Conservation (phyloP, 2,888 invertebrate genomes). For the Pemphredon lugubris region DNA sequence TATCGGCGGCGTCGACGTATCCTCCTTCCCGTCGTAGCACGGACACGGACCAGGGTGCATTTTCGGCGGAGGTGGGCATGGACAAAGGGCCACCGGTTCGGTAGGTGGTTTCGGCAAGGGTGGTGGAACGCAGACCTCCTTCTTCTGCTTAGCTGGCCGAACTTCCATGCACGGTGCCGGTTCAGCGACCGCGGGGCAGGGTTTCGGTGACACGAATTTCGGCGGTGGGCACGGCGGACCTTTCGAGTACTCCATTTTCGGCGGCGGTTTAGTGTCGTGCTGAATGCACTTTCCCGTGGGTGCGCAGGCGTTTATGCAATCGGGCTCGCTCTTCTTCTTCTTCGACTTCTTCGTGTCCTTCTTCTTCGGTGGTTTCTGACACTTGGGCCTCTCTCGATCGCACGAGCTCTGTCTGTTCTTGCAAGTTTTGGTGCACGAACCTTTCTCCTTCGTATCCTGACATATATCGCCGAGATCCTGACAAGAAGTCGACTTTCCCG, state of each 20-base stretch:
- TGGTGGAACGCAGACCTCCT: constrained; percentile 41
- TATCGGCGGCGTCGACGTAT: fast-evolving
- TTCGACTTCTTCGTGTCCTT: background rate
- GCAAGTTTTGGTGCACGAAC: background rate
- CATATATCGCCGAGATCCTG: constrained; percentile 16
- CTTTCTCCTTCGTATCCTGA: background rate
- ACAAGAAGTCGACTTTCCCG: constrained; percentile 4
- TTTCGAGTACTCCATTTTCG: constrained; percentile 65
- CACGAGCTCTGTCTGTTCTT: constrained; percentile 13
- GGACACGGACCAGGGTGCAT: constrained; percentile 74
- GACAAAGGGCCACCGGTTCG: constrained; percentile 66
- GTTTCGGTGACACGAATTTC: constrained; percentile 48
- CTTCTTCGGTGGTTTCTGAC: background rate
- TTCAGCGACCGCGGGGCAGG: constrained; percentile 39
- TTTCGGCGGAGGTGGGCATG: constrained; percentile 73
- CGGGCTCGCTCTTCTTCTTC: constrained; percentile 7
- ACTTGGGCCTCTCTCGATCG: constrained; percentile 1
- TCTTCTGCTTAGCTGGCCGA: constrained; percentile 4
- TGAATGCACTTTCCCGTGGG: constrained; percentile 40
- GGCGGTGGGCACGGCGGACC: constrained; percentile 62
- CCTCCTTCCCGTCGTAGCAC: constrained; percentile 35
- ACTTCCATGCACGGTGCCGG: fast-evolving
- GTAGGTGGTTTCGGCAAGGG: constrained; percentile 72
- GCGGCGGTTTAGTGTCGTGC: too few relatives aligned
- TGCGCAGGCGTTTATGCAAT: constrained; percentile 31